Conservation (phyloP, 2,797 vertebrate genomes). For the Dermochelys coriacea region DNA sequence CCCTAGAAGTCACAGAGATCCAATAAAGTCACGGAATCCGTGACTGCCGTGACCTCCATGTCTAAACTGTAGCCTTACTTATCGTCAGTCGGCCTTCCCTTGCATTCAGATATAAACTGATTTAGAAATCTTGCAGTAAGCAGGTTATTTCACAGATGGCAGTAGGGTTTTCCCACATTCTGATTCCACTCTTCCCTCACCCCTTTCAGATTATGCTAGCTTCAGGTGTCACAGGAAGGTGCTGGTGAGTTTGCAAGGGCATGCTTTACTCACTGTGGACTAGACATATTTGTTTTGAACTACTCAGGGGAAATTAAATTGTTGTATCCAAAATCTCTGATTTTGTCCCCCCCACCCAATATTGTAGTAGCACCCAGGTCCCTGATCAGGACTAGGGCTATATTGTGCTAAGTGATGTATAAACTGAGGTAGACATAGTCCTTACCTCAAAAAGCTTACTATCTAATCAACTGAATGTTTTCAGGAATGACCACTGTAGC, state of each 20-base stretch:
- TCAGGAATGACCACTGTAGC: not conserved
- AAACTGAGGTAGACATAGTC: not conserved
- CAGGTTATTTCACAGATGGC: slow-evolving; percentile 21
- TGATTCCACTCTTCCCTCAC: not conserved
- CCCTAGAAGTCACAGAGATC: no score
- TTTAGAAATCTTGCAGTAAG: slow-evolving; percentile 29
- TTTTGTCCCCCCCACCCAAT: not conserved
- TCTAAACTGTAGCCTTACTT: not conserved
- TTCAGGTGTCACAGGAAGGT: not conserved
- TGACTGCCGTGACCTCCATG: no score
- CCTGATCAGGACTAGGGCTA: not conserved
- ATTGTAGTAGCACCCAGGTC: not conserved
- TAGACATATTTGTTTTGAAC: not conserved
- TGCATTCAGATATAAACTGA: slow-evolving; percentile 35
- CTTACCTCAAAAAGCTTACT: not conserved
- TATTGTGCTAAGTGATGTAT: not conserved
- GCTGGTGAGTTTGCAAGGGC: not conserved
- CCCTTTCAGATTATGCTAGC: not conserved
- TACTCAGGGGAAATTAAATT: not conserved
- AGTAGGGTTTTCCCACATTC: slow-evolving; percentile 3
- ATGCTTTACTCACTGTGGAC: not conserved
- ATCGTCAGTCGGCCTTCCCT: slow-evolving; percentile 7
- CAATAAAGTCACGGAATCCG: no score
- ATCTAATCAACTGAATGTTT: not conserved
- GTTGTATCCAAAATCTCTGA: not conserved